A percentile compares a stretch with the other conserved stretches of the same genome.
Evolutionary conservation across 2,113 vertebrate genomes (phyloP).

Genomic region (Hoplias malabaricus): DNA sequence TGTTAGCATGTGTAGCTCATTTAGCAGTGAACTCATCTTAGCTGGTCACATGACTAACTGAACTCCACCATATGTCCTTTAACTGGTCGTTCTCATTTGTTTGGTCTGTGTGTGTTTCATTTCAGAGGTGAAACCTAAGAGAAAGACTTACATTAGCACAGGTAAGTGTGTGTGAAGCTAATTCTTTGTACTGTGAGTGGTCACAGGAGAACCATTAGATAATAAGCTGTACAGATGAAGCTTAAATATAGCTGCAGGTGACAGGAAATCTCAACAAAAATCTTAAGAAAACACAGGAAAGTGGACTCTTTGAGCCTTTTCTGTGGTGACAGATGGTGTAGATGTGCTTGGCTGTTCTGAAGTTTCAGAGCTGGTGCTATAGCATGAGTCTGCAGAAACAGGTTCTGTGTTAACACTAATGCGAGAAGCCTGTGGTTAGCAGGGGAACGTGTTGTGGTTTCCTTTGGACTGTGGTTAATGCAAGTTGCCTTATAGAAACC

Average conservation of each 20-base stretch:
- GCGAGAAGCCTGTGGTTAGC: background rate
- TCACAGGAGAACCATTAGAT: background rate
- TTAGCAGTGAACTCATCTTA: background rate
- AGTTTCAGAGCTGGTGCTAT: background rate
- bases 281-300: background rate
- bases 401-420: background rate
- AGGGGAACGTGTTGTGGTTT: background rate
- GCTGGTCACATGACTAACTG: slow-evolving; percentile 20
- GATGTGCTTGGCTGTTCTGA: background rate
- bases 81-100: slow-evolving; percentile 8
- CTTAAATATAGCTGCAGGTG: background rate
- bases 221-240: background rate
- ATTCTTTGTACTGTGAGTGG: background rate
- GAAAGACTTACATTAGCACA: slow-evolving; percentile 40
- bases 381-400: background rate
- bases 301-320: no score
- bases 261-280: background rate
- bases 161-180: slow-evolving; percentile 53
- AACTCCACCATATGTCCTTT: background rate
- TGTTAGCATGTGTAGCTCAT: background rate
- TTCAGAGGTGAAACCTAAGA: slow-evolving; percentile 36
- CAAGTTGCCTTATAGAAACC: background rate
- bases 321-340: background rate
- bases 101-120: slow-evolving; percentile 27
- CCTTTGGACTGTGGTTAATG: background rate